Percentiles rank a stretch among this genome's conserved stretches.
Evolutionary conservation across 2,888 invertebrate genomes (phyloP).

Genomic region (Acanthacorydalis orientalis): DNA sequence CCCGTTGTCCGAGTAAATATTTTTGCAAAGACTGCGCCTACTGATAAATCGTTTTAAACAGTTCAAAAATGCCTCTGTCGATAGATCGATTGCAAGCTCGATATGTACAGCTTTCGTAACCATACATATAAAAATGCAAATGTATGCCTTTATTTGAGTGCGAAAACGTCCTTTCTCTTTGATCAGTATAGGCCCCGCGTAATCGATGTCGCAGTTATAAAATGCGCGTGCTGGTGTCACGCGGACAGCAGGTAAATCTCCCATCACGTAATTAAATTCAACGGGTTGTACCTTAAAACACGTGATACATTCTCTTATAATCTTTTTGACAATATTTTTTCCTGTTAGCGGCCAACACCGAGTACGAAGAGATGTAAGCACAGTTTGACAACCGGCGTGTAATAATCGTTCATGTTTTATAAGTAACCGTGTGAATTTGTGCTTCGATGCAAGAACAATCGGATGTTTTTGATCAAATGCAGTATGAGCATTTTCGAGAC

Average conservation of each 20-base stretch:
- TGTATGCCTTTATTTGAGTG: constrained; percentile 10
- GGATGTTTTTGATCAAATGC: constrained; percentile 9
- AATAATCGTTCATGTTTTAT: constrained; percentile 6
- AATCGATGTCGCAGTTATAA: constrained; percentile 11
- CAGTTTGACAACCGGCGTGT: constrained; percentile 10
- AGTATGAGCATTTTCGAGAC: constrained; percentile 5
- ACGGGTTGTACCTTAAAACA: constrained; percentile 11
- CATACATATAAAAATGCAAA: constrained; percentile 12
- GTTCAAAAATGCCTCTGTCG: constrained; percentile 8
- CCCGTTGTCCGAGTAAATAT: constrained; percentile 9
- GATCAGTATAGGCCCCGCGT: constrained; percentile 11
- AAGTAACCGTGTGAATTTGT: constrained; percentile 8
- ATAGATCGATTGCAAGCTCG: constrained; percentile 9
- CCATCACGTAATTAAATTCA: constrained; percentile 12
- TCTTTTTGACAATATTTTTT: constrained; percentile 3
- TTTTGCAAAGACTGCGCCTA: constrained; percentile 4
- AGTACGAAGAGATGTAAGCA: constrained; percentile 6
- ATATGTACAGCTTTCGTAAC: constrained; percentile 11
- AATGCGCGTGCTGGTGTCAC: constrained; percentile 9
- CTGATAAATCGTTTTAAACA: constrained; percentile 8
- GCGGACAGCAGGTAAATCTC: constrained; percentile 12
- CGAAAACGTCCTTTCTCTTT: constrained; percentile 8
- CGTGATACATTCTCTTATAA: constrained; percentile 7
- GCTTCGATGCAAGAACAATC: constrained; percentile 6
- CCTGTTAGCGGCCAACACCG: constrained; percentile 9